Conservation (phyloP, 2,113 vertebrate genomes). For the Herpetotheres cachinnans region DNA sequence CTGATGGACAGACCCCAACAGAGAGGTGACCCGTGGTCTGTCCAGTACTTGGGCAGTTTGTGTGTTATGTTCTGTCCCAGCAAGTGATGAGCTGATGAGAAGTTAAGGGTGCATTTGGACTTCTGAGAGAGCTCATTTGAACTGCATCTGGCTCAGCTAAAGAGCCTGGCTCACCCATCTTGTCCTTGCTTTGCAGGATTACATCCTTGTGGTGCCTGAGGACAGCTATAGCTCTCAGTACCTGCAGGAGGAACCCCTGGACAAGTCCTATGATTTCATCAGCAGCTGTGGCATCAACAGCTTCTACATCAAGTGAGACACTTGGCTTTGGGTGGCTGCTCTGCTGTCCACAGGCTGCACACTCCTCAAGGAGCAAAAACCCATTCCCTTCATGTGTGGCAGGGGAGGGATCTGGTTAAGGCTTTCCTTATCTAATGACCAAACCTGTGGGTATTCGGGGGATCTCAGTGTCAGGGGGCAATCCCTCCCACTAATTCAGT, state of each 20-base stretch:
- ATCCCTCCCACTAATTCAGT: neutral
- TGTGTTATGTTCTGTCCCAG: neutral
- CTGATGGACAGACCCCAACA: neutral
- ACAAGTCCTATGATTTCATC: slow-evolving; percentile 97
- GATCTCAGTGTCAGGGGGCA: neutral
- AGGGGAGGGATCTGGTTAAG: neutral
- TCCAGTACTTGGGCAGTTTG: neutral
- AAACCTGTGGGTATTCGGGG: neutral
- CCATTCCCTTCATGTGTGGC: neutral
- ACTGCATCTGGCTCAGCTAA: neutral
- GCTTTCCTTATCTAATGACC: neutral
- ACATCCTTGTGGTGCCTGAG: slow-evolving; percentile 89
- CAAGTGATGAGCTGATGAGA: neutral
- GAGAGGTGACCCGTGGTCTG: neutral
- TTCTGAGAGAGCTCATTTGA: neutral
- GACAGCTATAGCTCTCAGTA: slow-evolving; percentile 83
- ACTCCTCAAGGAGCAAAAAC: neutral
- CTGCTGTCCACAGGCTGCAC: neutral
- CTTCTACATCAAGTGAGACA: slow-evolving; percentile 88
- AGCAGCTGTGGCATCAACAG: slow-evolving; percentile 90
- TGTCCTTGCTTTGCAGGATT: slow-evolving; percentile 76
- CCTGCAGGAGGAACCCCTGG: slow-evolving; percentile 88
- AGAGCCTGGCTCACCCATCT: neutral
- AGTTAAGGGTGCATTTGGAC: neutral
- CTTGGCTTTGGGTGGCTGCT: neutral